Base-by-base conservation (phyloP, 2,113 vertebrate species). In the Puma concolor region DNA sequence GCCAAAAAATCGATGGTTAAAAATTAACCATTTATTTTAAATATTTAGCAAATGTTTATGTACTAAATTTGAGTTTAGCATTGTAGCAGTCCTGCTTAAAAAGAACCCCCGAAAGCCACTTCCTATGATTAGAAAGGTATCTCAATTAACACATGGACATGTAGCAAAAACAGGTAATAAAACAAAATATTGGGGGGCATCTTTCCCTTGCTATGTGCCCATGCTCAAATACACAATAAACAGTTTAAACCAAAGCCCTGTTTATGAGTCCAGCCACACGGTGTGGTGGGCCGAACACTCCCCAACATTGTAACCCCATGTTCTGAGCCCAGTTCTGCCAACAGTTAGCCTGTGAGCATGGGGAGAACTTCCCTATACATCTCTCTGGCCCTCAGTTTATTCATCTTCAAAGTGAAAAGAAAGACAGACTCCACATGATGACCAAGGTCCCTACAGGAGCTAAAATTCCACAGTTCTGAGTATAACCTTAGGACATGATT, bases 1-100 rank as follows among this genome's bases (percentile, higher is more conserved):
- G 74, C 90, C 17, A 50, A 52, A 79, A 76, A 84, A 25, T 44
- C 13, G 4, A 41, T 79, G 3, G 21, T 83, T 94, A 95, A 86
- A 95, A 97, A 63, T 96, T 88, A 86, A 94, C 54, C 48, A 79
- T 66, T 91, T 79, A 50, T n/a, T 77, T 95, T 92, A 92, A 94
- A 97, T 94, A 96, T 91, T 86, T 94, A 94, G 33, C 69, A 97
- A 77, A 76, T 74, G 4, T 74, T 88, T 44, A 48, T 31, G 16
- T 63, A 82, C 57, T 76, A 85, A 95, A 11, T 38, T 63, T 48
- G 63, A 95, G 60, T 63, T 81, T 77, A 84, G n/a, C 21, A 66
- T 7, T 88, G n/a, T 10, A 69, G 66, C 9, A 41, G 66, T 60
- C n/a, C 69, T 85, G 27, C 50, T 90, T 54, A 21, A 74, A 77